Percentiles rank a stretch among this genome's conserved stretches.
phyloP scores from a whole-genome alignment of 2,888 invertebrate genomes.

The Torymus tubicola region DNA sequence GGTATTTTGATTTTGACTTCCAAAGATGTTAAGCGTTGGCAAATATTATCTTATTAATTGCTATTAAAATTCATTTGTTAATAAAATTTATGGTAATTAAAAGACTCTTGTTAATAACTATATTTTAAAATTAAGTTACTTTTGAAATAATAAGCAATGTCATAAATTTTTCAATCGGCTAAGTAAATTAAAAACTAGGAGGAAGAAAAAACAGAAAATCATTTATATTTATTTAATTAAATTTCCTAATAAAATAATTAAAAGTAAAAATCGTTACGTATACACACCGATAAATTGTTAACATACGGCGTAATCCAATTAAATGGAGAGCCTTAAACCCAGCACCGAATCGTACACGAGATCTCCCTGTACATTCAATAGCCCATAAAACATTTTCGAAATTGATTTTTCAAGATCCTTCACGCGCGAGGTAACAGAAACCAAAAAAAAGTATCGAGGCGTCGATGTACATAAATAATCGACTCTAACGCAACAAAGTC shows the following conservation, averaged over 20 bases:
- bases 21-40: neutral
- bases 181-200: no score
- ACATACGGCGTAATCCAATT: neutral
- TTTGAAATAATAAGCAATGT: no score
- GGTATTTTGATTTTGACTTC: slow-evolving; percentile 22
- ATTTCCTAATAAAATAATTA: no score
- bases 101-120: no score
- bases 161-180: no score
- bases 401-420: slow-evolving; percentile 15
- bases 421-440: neutral
- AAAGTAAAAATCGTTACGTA: no score
- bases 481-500: slow-evolving; percentile 24
- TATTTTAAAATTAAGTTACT: no score
- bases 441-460: neutral
- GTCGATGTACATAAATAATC: slow-evolving; percentile 20
- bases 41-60: neutral
- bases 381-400: neutral
- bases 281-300: no score
- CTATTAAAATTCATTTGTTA: neutral
- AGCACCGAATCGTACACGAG: neutral
- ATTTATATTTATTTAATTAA: no score
- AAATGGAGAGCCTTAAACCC: neutral
- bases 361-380: neutral
- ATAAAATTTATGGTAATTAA: no score
- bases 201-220: no score